Conservation (phyloP, 2,888 invertebrate genomes). For the Malthinus seriepunctatus region DNA sequence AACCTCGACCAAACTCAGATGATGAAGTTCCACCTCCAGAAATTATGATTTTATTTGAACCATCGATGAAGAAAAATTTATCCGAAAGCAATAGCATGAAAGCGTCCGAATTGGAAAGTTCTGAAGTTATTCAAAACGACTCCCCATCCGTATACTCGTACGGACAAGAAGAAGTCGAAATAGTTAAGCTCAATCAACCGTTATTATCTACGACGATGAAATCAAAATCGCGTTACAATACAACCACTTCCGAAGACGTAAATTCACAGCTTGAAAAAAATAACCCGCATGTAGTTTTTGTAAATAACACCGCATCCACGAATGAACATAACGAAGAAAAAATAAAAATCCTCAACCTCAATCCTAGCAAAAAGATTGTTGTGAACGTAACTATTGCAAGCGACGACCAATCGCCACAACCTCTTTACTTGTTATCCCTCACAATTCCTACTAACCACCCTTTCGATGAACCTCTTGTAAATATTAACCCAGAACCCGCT, state of each 20-base stretch:
- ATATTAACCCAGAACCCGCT: conserved; percentile 49
- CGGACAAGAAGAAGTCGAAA: conserved; percentile 55
- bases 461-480: conserved; percentile 59
- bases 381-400: conserved; percentile 83
- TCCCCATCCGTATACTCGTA: conserved; percentile 50
- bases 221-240: conserved; percentile 41
- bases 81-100: conserved; percentile 37
- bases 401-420: conserved; percentile 63
- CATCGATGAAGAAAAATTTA: neutral
- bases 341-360: conserved; percentile 47
- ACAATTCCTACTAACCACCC: conserved; percentile 72
- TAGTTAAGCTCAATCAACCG: conserved; percentile 53
- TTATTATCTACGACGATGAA: conserved; percentile 40
- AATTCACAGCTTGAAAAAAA: conserved; percentile 36
- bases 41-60: conserved; percentile 4
- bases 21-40: conserved; percentile 18
- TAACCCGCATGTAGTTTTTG: conserved; percentile 38
- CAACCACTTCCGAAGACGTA: conserved; percentile 28
- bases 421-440: conserved; percentile 78
- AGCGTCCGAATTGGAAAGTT: conserved; percentile 36
- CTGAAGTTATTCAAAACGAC: conserved; percentile 54
- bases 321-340: conserved; percentile 39
- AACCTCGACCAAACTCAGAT: neutral
- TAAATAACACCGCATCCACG: conserved; percentile 40
- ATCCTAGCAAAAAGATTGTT: conserved; percentile 64